Conservation (phyloP, 1,140 invertebrate genomes). For the Zophobas morio region DNA sequence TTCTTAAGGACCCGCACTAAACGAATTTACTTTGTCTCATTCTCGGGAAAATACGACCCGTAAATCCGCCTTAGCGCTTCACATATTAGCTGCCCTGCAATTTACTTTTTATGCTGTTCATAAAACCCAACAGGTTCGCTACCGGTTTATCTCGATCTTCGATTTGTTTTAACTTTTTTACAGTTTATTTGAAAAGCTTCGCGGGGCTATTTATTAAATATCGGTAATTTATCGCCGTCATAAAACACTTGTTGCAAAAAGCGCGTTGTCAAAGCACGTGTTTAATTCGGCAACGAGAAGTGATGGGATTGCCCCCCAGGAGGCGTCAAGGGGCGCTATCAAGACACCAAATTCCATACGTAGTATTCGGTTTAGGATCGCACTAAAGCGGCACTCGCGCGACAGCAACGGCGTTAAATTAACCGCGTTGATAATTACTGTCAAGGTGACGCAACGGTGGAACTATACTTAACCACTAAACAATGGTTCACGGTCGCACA, state of each 20-base stretch:
- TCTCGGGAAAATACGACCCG: too few species aligned
- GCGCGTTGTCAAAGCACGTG: conserved; percentile 55
- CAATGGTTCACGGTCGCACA: conserved; percentile 36
- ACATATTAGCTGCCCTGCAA: conserved; percentile 47
- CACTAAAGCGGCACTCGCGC: conserved; percentile 33
- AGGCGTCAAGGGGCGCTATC: conserved; percentile 47
- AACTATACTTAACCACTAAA: conserved; percentile 24
- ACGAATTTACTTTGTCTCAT: too few species aligned
- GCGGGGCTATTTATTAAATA: conserved; percentile 47
- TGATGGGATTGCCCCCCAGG: conserved; percentile 51
- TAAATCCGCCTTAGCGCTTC: conserved; percentile 22
- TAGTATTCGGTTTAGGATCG: not conserved
- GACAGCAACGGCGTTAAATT: conserved; percentile 24
- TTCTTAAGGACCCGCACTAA: too few species aligned
- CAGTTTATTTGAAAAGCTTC: conserved; percentile 2
- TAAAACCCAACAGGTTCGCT: conserved; percentile 47
- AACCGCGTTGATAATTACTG: conserved; percentile 19
- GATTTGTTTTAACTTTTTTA: conserved; percentile 4
- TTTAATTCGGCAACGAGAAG: conserved; percentile 52
- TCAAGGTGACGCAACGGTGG: conserved; percentile 33
- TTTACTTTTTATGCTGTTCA: conserved; percentile 45
- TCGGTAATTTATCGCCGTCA: conserved; percentile 48
- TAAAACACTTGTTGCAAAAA: conserved; percentile 49
- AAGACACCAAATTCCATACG: conserved; percentile 50
- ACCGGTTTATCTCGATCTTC: conserved; percentile 1